Evolutionary conservation across 1,140 invertebrate species (phyloP).

Genomic region (Euschistus heros): DNA sequence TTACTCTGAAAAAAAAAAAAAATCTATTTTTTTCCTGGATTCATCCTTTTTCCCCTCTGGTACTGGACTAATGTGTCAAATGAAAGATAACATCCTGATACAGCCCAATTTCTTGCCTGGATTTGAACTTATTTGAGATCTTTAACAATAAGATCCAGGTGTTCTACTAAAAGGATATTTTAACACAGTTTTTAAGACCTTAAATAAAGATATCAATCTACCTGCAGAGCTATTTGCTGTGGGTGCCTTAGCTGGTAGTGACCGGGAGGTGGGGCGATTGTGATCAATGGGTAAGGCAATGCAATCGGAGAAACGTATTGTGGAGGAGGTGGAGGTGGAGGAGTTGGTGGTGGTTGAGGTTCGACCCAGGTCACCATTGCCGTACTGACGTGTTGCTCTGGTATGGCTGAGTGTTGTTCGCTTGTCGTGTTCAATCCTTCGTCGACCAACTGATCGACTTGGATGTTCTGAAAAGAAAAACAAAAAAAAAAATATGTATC

Average conservation of each 20-base stretch:
- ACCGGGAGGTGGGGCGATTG: conserved; percentile 9
- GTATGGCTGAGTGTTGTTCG: not conserved
- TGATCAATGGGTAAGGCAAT: conserved; percentile 40
- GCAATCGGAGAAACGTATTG: conserved; percentile 38
- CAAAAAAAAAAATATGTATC: not conserved
- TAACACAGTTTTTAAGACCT: too few species aligned
- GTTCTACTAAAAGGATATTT: too few species aligned
- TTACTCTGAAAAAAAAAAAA: too few species aligned
- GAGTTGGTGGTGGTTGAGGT: conserved; percentile 9
- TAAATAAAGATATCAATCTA: conserved; percentile 15
- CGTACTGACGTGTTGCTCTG: conserved; percentile 16
- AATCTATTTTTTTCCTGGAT: too few species aligned
- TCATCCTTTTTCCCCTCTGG: too few species aligned
- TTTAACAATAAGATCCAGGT: too few species aligned
- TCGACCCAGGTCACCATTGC: conserved; percentile 24
- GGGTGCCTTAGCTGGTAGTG: conserved; percentile 4
- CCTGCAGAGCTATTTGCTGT: conserved; percentile 13
- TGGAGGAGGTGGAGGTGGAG: conserved; percentile 34
- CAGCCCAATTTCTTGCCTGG: too few species aligned
- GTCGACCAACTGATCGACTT: not conserved
- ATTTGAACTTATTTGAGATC: too few species aligned
- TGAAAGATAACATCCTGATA: too few species aligned
- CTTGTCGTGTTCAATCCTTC: not conserved
- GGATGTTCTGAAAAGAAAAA: not conserved
- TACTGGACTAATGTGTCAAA: too few species aligned